These are phyloP conservation scores for Bufo gargarizans DNA, from an alignment of 2,113 vertebrate genomes.

Conservation along the genomic window DNA sequence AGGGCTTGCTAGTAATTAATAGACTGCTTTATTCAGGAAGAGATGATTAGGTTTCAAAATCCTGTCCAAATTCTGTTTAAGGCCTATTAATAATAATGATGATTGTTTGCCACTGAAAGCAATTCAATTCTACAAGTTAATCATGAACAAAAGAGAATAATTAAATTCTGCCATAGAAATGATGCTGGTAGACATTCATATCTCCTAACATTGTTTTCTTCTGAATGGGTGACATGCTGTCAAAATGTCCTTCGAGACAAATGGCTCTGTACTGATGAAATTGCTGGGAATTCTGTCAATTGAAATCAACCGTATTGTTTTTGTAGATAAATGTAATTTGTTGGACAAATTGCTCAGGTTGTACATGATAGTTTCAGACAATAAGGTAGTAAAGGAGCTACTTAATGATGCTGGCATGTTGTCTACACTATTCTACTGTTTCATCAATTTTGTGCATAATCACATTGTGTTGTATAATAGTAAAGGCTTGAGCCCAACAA, in stretches of 20 bases:
- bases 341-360: neutral
- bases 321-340: neutral
- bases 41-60: slow-evolving; percentile 47
- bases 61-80: slow-evolving; percentile 16
- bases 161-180: slow-evolving; percentile 2
- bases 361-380: neutral
- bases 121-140: slow-evolving; percentile 36
- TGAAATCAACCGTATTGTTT: neutral
- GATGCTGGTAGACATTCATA: neutral
- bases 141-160: slow-evolving; percentile 14
- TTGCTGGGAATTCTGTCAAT: neutral
- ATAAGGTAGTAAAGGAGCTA: neutral
- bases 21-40: slow-evolving; percentile 46
- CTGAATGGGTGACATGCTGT: slow-evolving; percentile 1
- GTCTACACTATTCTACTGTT: neutral
- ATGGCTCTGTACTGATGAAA: neutral
- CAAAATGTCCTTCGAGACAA: neutral
- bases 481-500: neutral
- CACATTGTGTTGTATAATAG: neutral
- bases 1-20: slow-evolving; percentile 50
- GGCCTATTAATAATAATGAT: slow-evolving; percentile 52
- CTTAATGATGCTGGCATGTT: neutral
- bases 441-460: neutral
- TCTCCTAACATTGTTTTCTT: slow-evolving; percentile 20
- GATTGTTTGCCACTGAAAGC: slow-evolving; percentile 30